phyloP scores from a whole-genome alignment of 2,113 vertebrate genomes.

The Nesoenas mayeri region DNA sequence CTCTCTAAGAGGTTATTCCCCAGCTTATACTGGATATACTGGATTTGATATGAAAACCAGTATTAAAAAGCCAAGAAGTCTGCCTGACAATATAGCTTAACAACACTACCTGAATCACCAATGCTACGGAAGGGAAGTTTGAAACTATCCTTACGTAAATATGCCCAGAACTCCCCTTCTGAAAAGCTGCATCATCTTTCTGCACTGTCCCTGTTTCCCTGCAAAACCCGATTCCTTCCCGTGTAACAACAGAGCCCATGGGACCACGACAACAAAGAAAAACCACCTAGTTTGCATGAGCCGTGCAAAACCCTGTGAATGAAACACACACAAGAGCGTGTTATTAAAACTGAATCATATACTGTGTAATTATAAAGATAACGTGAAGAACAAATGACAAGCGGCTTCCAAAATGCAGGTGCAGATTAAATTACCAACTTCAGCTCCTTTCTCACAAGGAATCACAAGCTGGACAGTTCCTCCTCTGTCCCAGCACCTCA shows the following conservation, averaged over 20 bases:
- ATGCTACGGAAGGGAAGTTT: background rate
- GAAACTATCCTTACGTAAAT: background rate
- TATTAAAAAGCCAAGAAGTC: background rate
- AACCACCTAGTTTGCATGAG: background rate
- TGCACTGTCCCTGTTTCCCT: background rate
- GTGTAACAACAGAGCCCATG: rapidly evolving
- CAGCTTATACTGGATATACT: too few relatives aligned
- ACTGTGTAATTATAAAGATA: background rate
- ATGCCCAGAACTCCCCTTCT: background rate
- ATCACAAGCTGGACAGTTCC: rapidly evolving
- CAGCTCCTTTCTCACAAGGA: background rate
- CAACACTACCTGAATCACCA: background rate
- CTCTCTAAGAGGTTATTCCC: too few relatives aligned
- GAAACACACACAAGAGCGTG: background rate
- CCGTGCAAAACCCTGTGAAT: rapidly evolving
- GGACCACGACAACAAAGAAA: background rate
- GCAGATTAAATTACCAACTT: background rate
- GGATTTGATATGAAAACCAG: background rate
- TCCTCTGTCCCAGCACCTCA: background rate
- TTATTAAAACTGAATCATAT: background rate
- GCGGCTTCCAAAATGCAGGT: background rate
- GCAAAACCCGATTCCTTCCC: background rate
- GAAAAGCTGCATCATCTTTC: background rate
- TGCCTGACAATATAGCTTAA: background rate
- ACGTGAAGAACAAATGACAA: background rate